Evolutionary conservation across 2,113 vertebrate species (phyloP).

Genomic region (Sclerurus mexicanus): DNA sequence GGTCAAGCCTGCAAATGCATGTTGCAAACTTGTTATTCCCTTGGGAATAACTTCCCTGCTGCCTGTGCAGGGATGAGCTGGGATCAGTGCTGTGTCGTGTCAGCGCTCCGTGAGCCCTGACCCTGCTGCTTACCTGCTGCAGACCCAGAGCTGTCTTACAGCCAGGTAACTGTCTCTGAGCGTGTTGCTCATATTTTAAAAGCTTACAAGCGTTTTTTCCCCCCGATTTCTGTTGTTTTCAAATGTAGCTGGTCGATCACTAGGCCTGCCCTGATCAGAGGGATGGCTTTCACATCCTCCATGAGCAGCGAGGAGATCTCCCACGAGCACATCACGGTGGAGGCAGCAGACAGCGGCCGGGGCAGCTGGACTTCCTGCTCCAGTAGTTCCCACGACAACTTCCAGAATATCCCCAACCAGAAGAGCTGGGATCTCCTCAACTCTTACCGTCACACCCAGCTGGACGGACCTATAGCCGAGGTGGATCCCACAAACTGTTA

Average conservation of each 20-base stretch:
- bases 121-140: neutral
- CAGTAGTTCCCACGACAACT: constrained; percentile 93
- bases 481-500: constrained; percentile 74
- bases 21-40: neutral
- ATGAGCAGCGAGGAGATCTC: constrained; percentile 88
- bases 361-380: constrained; percentile 98
- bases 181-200: rapidly evolving
- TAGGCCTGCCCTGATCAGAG: constrained; percentile 71
- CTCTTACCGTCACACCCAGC: constrained; percentile 80
- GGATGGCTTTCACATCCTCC: constrained; percentile 79
- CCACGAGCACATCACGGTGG: constrained; percentile 81
- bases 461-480: constrained; percentile 83
- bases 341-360: constrained; percentile 90
- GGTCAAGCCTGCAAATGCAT: neutral
- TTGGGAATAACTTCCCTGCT: neutral
- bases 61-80: neutral
- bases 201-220: neutral
- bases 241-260: constrained; percentile 67
- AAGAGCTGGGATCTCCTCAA: constrained; percentile 80
- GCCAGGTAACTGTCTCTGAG: neutral
- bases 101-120: neutral
- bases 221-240: neutral
- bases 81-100: neutral
- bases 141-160: neutral
- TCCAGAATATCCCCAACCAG: constrained; percentile 86